phyloP scores from a whole-genome alignment of 37 sponge, comb jelly and placozoan genomes.

The Ianthella basta region DNA sequence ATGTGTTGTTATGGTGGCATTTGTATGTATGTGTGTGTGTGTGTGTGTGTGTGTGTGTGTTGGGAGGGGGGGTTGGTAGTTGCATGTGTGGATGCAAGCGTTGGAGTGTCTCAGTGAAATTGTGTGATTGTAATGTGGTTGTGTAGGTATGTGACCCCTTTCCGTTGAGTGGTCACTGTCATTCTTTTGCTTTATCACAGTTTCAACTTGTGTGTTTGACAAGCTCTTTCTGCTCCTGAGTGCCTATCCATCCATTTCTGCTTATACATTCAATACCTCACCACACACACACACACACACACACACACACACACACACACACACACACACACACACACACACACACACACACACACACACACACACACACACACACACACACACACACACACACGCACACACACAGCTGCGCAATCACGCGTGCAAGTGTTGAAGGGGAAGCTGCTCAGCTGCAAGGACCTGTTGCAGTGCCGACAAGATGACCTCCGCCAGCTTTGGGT shows the following conservation, averaged over 20 bases:
- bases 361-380: too few species aligned
- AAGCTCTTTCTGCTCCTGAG: neutral
- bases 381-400: neutral
- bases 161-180: too few species aligned
- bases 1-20: neutral
- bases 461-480: constrained; percentile 85
- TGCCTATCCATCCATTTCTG: neutral
- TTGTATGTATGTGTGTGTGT: constrained; percentile 26
- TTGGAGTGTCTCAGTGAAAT: neutral
- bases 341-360: too few species aligned
- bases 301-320: neutral
- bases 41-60: constrained; percentile 19
- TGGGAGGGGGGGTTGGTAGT: too few species aligned
- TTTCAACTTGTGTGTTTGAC: neutral
- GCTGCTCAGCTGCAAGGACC: constrained; percentile 65
- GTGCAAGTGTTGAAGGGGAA: constrained; percentile 58
- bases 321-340: too few species aligned
- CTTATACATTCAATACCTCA: neutral
- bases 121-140: neutral
- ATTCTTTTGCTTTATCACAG: too few species aligned
- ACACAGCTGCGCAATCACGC: constrained; percentile 55
- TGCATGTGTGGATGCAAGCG: too few species aligned
- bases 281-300: neutral
- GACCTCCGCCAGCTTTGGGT: constrained; percentile 86
- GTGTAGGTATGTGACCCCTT: neutral